Evolutionary conservation across 1,140 invertebrate species (phyloP), one percentile per base, ranked within the genome.

Genomic region (Sycophila sp.): DNA sequence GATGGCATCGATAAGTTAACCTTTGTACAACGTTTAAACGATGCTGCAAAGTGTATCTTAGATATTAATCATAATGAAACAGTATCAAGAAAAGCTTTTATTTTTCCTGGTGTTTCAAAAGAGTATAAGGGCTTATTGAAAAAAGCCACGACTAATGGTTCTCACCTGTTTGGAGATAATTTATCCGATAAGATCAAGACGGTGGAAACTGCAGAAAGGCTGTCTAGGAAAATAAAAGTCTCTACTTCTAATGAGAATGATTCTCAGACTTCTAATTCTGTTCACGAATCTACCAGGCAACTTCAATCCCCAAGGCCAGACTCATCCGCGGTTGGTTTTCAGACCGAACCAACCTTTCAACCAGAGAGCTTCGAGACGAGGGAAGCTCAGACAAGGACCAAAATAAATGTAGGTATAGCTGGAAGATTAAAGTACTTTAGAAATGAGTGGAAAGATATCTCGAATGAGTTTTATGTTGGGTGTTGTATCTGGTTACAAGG

Each of bases 351-450:
- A 59, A 15, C 56, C n/a, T 5, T 22, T 22, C 22, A 59, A 59
- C 11, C 36, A 59, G 1, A n/a, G 17, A n/a, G 56, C 5, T 15
- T 15, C n/a, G 15, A 26, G 6, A 19, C 4, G 11, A 13, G 2
- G 15, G 3, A 4, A 17, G 1, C 10, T 1, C 56, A 38, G 13
- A 24, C 4, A 8, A 0, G 38, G 13, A 8, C 17, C 2, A n/a
- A 38, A 59, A 11, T 59, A 45, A 68, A 66, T 36, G 66, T 72
- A 68, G 32, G 71, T 73, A 68, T 32, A 28, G 66, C 66, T 34
- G 75, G 73, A 11, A 69, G 75, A 56, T 58, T 77, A 65, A 73
- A 63, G 55, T 13, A 59, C 24, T 77, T 75, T 68, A 40, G 68
- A 13, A 49, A 53, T 13, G 13, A 58, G 7, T 77, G 73, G 72